Evolutionary conservation across 2,113 vertebrate genomes (phyloP).

Genomic region (Dicentrarchus labrax): DNA sequence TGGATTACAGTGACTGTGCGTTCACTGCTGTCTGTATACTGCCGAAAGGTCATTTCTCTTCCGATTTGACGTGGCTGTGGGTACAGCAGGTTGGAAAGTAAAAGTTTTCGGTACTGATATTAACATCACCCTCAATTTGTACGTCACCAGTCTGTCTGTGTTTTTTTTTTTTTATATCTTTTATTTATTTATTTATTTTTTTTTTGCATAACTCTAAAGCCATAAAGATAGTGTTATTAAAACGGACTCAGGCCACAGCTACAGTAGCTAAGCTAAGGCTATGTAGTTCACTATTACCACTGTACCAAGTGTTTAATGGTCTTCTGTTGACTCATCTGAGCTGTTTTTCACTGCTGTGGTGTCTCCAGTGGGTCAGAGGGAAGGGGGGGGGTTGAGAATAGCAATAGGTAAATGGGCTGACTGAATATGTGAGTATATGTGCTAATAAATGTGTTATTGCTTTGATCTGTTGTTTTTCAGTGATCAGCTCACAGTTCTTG

Average conservation of each 20-base stretch:
- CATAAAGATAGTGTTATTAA: not conserved
- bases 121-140: not conserved
- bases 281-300: not conserved
- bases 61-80: conserved; percentile 71
- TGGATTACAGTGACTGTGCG: too few relatives aligned
- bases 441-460: not conserved
- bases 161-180: not conserved
- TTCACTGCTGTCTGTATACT: not conserved
- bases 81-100: conserved; percentile 52
- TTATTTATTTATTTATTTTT: not conserved
- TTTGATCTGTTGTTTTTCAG: not conserved
- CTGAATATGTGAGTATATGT: not conserved
- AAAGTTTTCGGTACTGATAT: not conserved
- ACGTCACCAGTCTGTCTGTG: not conserved
- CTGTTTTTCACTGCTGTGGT: too few relatives aligned
- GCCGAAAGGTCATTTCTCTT: conserved; percentile 35
- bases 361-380: too few relatives aligned
- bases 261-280: not conserved
- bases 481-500: too few relatives aligned
- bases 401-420: not conserved
- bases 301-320: not conserved
- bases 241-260: not conserved
- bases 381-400: too few relatives aligned
- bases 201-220: not conserved
- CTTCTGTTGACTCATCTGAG: not conserved